Conservation (phyloP, 1,140 invertebrate species). For the Coelopa frigida region DNA sequence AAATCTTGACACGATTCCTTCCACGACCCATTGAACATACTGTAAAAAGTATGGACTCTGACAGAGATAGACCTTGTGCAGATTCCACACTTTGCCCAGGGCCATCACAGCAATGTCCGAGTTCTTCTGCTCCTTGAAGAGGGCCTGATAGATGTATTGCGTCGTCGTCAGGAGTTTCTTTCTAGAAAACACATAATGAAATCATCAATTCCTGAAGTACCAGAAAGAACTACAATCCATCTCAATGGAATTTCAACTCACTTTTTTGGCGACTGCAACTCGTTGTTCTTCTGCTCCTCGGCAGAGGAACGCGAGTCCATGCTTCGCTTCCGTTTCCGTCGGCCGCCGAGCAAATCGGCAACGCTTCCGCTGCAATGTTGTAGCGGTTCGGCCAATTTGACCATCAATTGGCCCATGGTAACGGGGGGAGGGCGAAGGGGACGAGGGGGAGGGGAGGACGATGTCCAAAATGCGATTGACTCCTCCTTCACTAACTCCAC, state of each 20-base stretch:
- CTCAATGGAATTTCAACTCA: slow-evolving; percentile 13
- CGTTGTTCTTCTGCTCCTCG: slow-evolving; percentile 20
- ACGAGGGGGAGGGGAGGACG: too few species aligned
- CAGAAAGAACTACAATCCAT: not conserved
- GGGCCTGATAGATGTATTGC: slow-evolving; percentile 71
- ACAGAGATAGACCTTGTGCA: slow-evolving; percentile 73
- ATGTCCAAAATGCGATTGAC: too few species aligned
- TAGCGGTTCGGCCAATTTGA: slow-evolving; percentile 22
- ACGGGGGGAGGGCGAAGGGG: too few species aligned
- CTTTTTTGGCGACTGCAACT: slow-evolving; percentile 33
- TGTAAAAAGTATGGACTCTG: slow-evolving; percentile 77
- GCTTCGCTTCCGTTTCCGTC: slow-evolving; percentile 36
- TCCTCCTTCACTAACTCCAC: too few species aligned
- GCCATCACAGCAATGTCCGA: slow-evolving; percentile 70
- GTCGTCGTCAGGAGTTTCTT: slow-evolving; percentile 66
- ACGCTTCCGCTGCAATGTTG: slow-evolving; percentile 21
- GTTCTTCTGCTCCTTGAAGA: slow-evolving; percentile 69
- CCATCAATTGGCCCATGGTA: slow-evolving; percentile 34
- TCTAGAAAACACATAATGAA: slow-evolving; percentile 41
- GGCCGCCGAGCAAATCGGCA: slow-evolving; percentile 24
- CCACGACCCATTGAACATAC: slow-evolving; percentile 81
- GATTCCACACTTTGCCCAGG: slow-evolving; percentile 63
- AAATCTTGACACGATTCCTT: slow-evolving; percentile 61
- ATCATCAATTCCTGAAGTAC: not conserved
- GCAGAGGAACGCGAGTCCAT: slow-evolving; percentile 20